phyloP scores from a whole-genome alignment of 2,113 vertebrate genomes.

The Phylloscopus trochiloides region DNA sequence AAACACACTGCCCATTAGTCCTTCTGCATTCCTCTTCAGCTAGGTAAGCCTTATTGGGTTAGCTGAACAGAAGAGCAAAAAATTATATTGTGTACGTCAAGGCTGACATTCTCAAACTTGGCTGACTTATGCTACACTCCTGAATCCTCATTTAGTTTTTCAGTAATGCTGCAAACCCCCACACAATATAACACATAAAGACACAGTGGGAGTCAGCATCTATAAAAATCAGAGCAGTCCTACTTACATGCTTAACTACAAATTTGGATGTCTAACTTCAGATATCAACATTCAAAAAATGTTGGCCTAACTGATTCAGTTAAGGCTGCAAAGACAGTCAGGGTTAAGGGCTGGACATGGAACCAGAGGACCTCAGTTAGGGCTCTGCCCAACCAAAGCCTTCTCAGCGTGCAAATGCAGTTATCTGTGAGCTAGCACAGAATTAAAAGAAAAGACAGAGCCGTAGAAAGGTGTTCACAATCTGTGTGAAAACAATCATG shows the following conservation, averaged over 20 bases:
- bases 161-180: neutral
- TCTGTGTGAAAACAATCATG: neutral
- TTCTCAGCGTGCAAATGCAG: neutral
- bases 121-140: neutral
- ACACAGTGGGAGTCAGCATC: neutral
- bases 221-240: conserved; percentile 34
- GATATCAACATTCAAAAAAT: neutral
- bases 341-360: neutral
- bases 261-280: neutral
- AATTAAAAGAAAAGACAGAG: neutral
- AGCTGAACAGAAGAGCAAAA: neutral
- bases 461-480: neutral
- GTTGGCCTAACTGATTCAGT: neutral
- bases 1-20: neutral
- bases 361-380: neutral
- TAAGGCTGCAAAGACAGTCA: neutral
- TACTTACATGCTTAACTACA: neutral
- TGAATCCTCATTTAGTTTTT: neutral
- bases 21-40: neutral
- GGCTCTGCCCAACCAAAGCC: neutral
- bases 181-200: neutral
- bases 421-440: neutral
- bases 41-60: neutral
- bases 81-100: neutral
- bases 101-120: neutral